Evolutionary conservation across 1,140 invertebrate species (phyloP).

Genomic region (Trinorchestia longiramus): DNA sequence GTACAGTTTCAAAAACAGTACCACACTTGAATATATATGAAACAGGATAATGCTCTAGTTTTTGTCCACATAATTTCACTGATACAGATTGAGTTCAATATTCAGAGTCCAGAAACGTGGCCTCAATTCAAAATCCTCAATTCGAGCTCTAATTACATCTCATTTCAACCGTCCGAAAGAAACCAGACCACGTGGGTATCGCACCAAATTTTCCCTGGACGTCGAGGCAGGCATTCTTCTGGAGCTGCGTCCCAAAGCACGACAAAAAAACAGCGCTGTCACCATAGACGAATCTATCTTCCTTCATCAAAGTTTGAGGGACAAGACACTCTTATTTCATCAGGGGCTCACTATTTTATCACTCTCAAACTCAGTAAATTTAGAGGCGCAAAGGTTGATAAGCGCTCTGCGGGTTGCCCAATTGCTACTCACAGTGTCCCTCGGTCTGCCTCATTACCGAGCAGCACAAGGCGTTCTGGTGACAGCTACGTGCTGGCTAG

Average conservation of each 20-base stretch:
- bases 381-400: not conserved
- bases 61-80: no score
- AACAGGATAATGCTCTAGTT: no score
- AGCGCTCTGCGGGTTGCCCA: not conserved
- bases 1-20: no score
- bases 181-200: not conserved
- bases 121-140: not conserved
- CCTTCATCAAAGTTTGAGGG: not conserved
- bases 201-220: not conserved
- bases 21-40: no score
- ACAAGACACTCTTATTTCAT: not conserved
- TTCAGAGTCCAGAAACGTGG: not conserved
- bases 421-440: not conserved
- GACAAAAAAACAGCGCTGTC: not conserved
- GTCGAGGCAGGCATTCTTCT: not conserved
- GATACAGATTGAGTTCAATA: not conserved
- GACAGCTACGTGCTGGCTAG: not conserved
- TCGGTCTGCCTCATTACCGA: not conserved
- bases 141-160: not conserved
- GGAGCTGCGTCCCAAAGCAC: not conserved
- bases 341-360: not conserved
- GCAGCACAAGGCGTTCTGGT: not conserved
- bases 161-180: not conserved
- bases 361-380: not conserved
- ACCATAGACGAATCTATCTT: slow-evolving; percentile 1